Percentiles rank a stretch among this genome's conserved stretches.
Conservation (phyloP, 2,797 vertebrate species). For the Clarias laeviceps region DNA sequence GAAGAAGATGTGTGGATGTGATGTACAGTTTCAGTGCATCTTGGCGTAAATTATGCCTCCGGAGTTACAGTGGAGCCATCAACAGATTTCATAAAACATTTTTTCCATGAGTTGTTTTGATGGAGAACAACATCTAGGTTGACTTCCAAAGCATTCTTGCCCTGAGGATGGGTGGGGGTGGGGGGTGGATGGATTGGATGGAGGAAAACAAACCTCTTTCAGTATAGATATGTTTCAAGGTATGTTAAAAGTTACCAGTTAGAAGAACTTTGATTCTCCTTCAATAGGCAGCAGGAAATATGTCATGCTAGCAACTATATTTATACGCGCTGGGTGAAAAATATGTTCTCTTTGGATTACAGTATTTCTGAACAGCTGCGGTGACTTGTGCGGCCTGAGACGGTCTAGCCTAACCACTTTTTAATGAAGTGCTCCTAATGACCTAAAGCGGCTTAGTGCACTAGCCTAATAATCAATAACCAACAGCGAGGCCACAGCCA, state of each 20-base stretch:
- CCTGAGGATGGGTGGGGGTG: not conserved
- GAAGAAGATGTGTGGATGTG: no score
- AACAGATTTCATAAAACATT: no score
- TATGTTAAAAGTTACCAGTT: not conserved
- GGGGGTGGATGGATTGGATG: not conserved
- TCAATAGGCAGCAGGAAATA: not conserved
- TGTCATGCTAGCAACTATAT: not conserved
- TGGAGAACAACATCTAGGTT: no score
- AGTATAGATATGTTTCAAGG: not conserved
- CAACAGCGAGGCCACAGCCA: constrained; percentile 73
- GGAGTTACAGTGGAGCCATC: no score
- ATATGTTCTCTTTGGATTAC: not conserved
- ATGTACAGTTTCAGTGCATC: no score
- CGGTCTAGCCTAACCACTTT: constrained; percentile 87
- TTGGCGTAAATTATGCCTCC: no score
- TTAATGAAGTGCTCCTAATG: constrained; percentile 99
- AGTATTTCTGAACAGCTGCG: constrained; percentile 83
- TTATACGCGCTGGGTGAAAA: not conserved
- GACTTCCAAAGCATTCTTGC: no score
- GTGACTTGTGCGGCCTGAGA: constrained; percentile 90
- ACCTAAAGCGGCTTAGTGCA: constrained; percentile 95
- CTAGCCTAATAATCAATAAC: constrained; percentile 97
- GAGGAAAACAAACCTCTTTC: not conserved
- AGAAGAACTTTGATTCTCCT: not conserved
- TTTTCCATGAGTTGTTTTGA: no score